Conservation (phyloP, 2,888 invertebrate species). For the Stenichneumon culpator region DNA sequence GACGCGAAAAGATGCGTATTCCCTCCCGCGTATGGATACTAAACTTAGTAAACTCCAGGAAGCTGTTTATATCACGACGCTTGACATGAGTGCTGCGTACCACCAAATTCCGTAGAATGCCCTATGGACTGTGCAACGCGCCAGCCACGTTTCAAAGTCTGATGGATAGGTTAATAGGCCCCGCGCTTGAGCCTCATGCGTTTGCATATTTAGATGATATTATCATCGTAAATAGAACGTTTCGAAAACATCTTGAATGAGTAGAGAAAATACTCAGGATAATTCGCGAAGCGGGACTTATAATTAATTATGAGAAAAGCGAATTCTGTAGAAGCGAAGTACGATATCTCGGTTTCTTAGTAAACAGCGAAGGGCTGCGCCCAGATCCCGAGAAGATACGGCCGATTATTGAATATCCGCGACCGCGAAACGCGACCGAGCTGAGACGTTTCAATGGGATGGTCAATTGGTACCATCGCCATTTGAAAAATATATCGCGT, state of each 20-base stretch:
- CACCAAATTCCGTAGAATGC: constrained; percentile 7
- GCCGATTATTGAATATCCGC: too few species aligned
- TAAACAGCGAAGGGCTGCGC: constrained; percentile 65
- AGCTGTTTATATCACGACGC: background rate
- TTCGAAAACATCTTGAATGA: constrained; percentile 2
- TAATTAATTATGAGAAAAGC: constrained; percentile 41
- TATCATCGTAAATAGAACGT: constrained; percentile 30
- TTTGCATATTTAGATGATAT: constrained; percentile 39
- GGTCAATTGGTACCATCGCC: constrained; percentile 38
- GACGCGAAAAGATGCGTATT: background rate
- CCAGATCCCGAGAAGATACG: constrained; percentile 66
- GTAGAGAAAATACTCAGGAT: constrained; percentile 2
- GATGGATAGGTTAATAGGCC: constrained; percentile 25
- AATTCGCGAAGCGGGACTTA: constrained; percentile 7
- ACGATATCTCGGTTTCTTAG: constrained; percentile 61
- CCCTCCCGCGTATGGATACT: background rate
- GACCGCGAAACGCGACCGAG: constrained; percentile 62
- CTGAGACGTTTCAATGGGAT: constrained; percentile 47
- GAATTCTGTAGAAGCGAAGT: constrained; percentile 59
- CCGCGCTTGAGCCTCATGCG: constrained; percentile 10
- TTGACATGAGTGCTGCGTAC: background rate
- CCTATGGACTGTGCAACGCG: constrained; percentile 3
- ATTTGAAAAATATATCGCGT: constrained; percentile 40
- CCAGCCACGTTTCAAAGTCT: constrained; percentile 20
- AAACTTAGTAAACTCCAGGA: background rate